phyloP scores from a whole-genome alignment of 2,113 vertebrate genomes.

The Atherinomorus stipes region DNA sequence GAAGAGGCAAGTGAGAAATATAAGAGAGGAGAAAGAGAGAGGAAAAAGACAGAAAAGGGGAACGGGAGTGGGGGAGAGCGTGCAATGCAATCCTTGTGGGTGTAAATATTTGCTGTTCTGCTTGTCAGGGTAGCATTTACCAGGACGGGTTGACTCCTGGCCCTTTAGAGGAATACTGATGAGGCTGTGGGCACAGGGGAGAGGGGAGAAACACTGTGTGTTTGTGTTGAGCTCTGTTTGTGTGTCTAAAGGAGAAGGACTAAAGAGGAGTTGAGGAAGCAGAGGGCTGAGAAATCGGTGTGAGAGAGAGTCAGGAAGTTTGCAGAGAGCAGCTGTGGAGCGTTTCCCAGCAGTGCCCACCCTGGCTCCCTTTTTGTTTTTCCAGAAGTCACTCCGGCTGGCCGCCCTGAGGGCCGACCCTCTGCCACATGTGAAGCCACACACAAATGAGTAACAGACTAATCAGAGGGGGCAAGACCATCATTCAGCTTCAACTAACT shows the following conservation, averaged over 20 bases:
- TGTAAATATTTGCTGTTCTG: conserved; percentile 87
- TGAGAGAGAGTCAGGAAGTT: conserved; percentile 32
- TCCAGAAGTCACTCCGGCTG: conserved; percentile 65
- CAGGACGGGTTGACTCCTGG: conserved; percentile 75
- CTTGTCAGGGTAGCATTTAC: conserved; percentile 82
- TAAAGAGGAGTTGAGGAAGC: conserved; percentile 44
- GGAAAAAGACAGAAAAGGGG: conserved; percentile 20
- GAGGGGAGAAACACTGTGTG: conserved; percentile 23
- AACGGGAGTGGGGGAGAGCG: conserved; percentile 37
- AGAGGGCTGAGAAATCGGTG: conserved; percentile 50
- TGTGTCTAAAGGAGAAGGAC: conserved; percentile 15
- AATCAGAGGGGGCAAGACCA: conserved; percentile 56
- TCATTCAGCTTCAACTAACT: conserved; percentile 50
- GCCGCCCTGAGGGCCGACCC: conserved; percentile 52
- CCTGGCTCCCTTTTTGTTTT: conserved; percentile 58
- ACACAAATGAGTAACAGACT: conserved; percentile 63
- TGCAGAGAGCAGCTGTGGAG: conserved; percentile 62
- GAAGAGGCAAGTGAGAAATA: conserved; percentile 21
- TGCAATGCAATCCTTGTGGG: conserved; percentile 62
- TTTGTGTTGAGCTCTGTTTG: conserved; percentile 25
- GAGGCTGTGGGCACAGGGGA: conserved; percentile 58
- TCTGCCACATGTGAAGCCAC: conserved; percentile 49
- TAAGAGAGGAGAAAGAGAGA: conserved; percentile 30
- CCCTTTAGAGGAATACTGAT: conserved; percentile 81
- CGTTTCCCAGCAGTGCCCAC: conserved; percentile 57